Base-by-base conservation (phyloP, 2,113 vertebrate species). In the Capreolus pygargus region DNA sequence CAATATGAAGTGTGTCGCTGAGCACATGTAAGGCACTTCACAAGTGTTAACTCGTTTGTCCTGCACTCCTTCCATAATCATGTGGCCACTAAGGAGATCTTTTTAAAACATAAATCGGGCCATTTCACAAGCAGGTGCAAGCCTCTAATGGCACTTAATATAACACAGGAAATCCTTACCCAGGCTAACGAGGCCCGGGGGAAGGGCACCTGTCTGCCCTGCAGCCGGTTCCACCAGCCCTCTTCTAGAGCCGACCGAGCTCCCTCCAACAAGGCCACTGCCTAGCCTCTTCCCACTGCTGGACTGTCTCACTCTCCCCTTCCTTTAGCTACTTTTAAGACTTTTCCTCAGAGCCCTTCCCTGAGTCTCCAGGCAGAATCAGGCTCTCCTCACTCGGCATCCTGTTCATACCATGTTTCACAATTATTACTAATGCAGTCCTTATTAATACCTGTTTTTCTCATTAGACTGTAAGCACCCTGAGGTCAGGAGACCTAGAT, bases 181-280 rank as follows among this genome's bases (percentile, higher is more conserved):
- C 79, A 2, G 19, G 76, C 28, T 81, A 43, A 57, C 0, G 2
- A 55, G 76, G 58, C 39, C 58, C 23, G 4, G 3, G 10, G 39
- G 19, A 50, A 36, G 36, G 7, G 8, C 6, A 25, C 50, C 28
- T 7, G 14, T 23, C 74, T 57, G n/a, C 55, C 83, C 12, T 76
- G 36, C 50, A 52, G 17, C 14, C 58, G 50, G 50, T 2, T 23
- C 52, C 11, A 2, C 2, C 15, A 1, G 3, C 0, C 11, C 47
- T 89, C 57, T 52, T 50, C 83, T 10, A 2, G 3, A 89, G 39
- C 14, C 33, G 17, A 78, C 7, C 0, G 5, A 58, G 14, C 21
- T 54, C 60, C 87, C 58, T n/a, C 30, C 50, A 74, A 74, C 25
- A n/a, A 55, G 36, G 28, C 0, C 45, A 39, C 27, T 76, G 70